Conservation (phyloP, 2,888 invertebrate species). For the Phaedon cochleariae region DNA sequence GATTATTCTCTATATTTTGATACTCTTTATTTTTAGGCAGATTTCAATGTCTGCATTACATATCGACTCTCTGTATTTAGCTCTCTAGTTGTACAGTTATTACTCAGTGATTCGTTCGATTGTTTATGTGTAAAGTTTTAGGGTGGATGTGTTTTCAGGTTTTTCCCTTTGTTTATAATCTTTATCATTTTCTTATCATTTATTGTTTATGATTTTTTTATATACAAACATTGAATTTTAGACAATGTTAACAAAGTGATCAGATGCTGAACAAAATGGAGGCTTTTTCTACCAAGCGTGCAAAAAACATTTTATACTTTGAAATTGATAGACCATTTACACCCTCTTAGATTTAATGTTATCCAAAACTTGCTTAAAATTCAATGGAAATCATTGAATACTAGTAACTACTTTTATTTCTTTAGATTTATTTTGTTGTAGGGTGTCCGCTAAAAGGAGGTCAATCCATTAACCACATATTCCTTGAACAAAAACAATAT, state of each 20-base stretch:
- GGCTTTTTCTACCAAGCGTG: neutral
- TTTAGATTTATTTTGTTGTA: conserved; percentile 5
- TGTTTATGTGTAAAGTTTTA: conserved; percentile 42
- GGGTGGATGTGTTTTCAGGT: conserved; percentile 51
- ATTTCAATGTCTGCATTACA: conserved; percentile 54
- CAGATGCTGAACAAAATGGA: neutral
- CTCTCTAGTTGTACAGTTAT: conserved; percentile 52
- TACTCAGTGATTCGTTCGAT: conserved; percentile 40
- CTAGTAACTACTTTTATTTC: neutral
- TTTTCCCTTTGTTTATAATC: conserved; percentile 18
- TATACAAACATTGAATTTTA: conserved; percentile 19
- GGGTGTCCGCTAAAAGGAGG: no score
- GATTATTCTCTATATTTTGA: conserved; percentile 56
- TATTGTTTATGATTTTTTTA: conserved; percentile 22
- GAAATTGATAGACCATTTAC: neutral
- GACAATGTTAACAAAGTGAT: neutral
- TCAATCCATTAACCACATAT: no score
- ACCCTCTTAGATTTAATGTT: neutral
- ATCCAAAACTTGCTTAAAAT: neutral
- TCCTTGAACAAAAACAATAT: no score
- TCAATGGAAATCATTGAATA: neutral
- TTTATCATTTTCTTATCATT: conserved; percentile 4
- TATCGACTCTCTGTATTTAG: conserved; percentile 57
- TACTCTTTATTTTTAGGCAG: conserved; percentile 54
- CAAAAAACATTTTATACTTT: neutral